Conservation (phyloP, 1,140 invertebrate species). For the Plodia interpunctella region DNA sequence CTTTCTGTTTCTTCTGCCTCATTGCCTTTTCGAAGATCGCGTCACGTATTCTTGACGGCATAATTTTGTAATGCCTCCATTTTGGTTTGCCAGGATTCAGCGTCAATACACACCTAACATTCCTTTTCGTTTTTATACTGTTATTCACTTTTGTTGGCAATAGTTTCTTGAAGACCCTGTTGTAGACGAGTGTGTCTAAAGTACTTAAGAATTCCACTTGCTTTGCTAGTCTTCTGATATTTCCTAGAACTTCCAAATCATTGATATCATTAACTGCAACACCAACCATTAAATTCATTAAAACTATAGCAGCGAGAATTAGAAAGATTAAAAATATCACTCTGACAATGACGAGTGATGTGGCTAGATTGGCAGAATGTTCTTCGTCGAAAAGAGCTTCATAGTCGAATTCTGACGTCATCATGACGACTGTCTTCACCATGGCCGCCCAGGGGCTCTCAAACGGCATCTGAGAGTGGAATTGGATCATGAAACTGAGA, state of each 20-base stretch:
- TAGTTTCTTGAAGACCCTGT: conserved; percentile 46
- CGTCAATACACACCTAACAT: conserved; percentile 36
- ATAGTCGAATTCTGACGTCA: conserved; percentile 79
- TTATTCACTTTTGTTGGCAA: conserved; percentile 44
- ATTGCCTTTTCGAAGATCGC: conserved; percentile 59
- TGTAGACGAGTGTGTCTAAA: conserved; percentile 61
- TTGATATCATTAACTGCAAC: conserved; percentile 81
- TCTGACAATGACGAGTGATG: conserved; percentile 59
- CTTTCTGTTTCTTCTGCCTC: conserved; percentile 46
- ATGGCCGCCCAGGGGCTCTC: conserved; percentile 67
- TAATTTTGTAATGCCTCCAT: conserved; percentile 45
- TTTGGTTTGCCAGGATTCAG: conserved; percentile 52
- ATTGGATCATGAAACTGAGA: conserved; percentile 77
- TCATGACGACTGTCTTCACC: conserved; percentile 78
- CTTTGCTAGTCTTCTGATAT: conserved; percentile 64
- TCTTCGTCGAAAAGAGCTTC: conserved; percentile 58
- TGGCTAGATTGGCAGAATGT: conserved; percentile 43
- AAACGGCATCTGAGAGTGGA: conserved; percentile 64
- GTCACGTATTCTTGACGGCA: conserved; percentile 49
- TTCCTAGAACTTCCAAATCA: conserved; percentile 76
- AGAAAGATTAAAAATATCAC: conserved; percentile 79
- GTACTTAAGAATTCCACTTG: conserved; percentile 71
- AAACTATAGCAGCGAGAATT: conserved; percentile 80
- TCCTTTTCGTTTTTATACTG: conserved; percentile 47
- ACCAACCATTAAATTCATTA: conserved; percentile 81